Conservation (phyloP, 2,797 vertebrate genomes). For the Gallinago stenura region DNA sequence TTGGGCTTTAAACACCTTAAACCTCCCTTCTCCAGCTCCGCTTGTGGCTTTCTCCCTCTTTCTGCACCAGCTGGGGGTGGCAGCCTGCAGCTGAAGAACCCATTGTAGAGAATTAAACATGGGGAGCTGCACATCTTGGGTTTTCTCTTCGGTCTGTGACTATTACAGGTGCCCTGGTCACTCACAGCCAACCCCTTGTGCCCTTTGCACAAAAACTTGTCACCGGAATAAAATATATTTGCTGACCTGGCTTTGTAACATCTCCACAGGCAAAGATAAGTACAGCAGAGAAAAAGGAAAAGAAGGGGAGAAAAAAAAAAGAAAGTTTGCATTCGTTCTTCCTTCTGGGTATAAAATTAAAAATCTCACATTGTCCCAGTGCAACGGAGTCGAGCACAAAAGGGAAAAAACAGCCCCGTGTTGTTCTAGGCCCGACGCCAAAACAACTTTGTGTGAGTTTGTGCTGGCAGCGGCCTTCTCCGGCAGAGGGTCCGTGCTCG, state of each 20-base stretch:
- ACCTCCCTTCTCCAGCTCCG: neutral
- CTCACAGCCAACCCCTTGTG: neutral
- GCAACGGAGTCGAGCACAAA: slow-evolving; percentile 13
- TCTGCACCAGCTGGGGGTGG: neutral
- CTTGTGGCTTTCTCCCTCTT: neutral
- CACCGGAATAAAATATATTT: neutral
- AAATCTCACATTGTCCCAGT: slow-evolving; percentile 42
- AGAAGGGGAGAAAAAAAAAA: neutral
- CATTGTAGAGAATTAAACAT: neutral
- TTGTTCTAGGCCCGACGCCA: slow-evolving; percentile 64
- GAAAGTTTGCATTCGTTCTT: slow-evolving; percentile 6
- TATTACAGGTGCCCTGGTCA: neutral
- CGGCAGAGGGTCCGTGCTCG: neutral
- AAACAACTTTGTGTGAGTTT: slow-evolving; percentile 22
- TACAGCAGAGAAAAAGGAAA: neutral
- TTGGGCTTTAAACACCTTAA: neutral
- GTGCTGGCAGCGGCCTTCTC: slow-evolving; percentile 26
- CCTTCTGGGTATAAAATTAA: slow-evolving; percentile 10
- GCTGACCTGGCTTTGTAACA: slow-evolving; percentile 12
- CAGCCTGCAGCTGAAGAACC: neutral
- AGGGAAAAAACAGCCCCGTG: slow-evolving; percentile 58
- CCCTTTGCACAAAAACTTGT: slow-evolving; percentile 26
- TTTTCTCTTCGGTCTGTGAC: neutral
- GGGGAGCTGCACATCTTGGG: neutral
- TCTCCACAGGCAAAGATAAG: neutral